Conservation (phyloP, 2,888 invertebrate species). For the Heterodera filipjevi region DNA sequence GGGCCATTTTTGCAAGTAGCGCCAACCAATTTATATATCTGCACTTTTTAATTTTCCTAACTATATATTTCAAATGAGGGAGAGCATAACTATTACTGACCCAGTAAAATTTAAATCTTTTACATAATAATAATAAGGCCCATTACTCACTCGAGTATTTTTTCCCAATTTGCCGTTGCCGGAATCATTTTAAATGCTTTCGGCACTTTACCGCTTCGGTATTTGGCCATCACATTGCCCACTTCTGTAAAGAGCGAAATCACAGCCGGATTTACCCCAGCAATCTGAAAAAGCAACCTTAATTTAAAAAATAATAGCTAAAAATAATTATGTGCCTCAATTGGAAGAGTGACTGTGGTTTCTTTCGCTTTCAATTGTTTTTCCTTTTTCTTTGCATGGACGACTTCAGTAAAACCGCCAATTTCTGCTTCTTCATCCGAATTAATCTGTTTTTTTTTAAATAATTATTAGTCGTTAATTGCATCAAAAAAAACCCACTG, state of each 20-base stretch:
- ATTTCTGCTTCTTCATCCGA: constrained; percentile 79
- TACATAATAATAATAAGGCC: no score
- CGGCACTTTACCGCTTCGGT: constrained; percentile 92
- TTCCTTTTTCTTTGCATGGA: constrained; percentile 89
- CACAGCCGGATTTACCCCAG: constrained; percentile 77
- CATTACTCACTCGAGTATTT: constrained; percentile 67
- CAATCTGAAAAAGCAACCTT: constrained; percentile 46
- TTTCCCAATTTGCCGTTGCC: constrained; percentile 71
- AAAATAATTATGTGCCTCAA: background rate
- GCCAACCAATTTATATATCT: no score
- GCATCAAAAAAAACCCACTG: constrained; percentile 2
- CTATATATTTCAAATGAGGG: no score
- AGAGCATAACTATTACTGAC: no score
- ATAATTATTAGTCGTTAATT: background rate
- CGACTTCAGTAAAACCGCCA: constrained; percentile 65
- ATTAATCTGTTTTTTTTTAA: constrained; percentile 39
- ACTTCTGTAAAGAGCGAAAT: constrained; percentile 88
- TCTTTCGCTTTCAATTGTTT: constrained; percentile 88
- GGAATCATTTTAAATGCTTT: constrained; percentile 98
- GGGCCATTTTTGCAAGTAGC: no score
- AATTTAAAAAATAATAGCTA: background rate
- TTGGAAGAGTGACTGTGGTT: constrained; percentile 80
- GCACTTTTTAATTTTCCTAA: no score
- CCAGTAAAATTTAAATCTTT: background rate
- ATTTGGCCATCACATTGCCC: constrained; percentile 80